A percentile compares a stretch with the other conserved stretches of the same genome.
phyloP scores from a whole-genome alignment of 2,113 vertebrate genomes.

The Pantherophis guttatus region DNA sequence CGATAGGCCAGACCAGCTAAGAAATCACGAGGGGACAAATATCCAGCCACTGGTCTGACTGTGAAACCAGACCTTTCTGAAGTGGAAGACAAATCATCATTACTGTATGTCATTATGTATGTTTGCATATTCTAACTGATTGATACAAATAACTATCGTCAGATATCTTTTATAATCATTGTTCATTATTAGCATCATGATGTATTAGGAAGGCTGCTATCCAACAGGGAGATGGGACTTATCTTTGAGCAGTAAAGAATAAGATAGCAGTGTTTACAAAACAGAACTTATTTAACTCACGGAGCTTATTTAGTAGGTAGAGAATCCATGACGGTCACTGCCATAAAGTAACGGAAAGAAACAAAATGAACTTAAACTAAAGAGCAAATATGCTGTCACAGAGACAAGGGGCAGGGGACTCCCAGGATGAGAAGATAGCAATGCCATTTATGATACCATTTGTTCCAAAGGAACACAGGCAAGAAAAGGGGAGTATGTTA shows the following conservation, averaged over 20 bases:
- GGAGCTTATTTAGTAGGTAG: neutral
- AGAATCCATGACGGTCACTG: neutral
- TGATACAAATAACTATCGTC: neutral
- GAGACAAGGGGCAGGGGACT: neutral
- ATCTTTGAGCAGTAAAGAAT: neutral
- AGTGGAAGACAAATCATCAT: slow-evolving; percentile 51
- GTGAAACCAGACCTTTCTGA: slow-evolving; percentile 93
- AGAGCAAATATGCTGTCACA: neutral
- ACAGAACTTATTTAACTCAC: neutral
- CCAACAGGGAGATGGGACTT: neutral
- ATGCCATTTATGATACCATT: neutral
- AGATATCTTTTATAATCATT: slow-evolving; percentile 23
- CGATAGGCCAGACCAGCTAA: slow-evolving; percentile 92
- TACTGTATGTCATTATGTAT: neutral
- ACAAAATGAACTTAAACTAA: neutral
- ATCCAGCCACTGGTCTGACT: slow-evolving; percentile 93
- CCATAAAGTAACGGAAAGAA: neutral
- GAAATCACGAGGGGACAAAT: slow-evolving; percentile 94
- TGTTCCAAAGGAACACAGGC: neutral
- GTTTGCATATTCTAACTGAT: neutral
- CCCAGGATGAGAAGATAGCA: neutral
- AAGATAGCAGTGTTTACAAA: neutral
- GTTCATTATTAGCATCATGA: neutral
- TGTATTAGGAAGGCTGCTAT: neutral
- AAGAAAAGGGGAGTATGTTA: neutral